phyloP scores from a whole-genome alignment of 2,797 vertebrate species.

The Rhincodon typus region DNA sequence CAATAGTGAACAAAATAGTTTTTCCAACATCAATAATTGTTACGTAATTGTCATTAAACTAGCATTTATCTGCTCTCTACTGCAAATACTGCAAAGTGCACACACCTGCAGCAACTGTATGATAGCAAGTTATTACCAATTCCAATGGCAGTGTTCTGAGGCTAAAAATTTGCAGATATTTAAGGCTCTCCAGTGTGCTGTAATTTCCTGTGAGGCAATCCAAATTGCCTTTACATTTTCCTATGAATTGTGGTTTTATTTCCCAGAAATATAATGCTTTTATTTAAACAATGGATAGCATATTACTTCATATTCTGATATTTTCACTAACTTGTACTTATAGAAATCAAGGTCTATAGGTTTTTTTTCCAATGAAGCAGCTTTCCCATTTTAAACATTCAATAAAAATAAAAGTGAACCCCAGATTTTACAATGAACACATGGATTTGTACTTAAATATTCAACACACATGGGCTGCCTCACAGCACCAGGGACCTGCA shows the following conservation, averaged over 20 bases:
- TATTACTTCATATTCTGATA: neutral
- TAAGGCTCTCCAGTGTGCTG: neutral
- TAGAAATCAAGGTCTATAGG: neutral
- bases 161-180: neutral
- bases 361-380: neutral
- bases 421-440: neutral
- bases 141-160: neutral
- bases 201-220: neutral
- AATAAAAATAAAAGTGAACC: neutral
- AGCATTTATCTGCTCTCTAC: no score
- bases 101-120: neutral
- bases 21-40: no score
- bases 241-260: neutral
- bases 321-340: neutral
- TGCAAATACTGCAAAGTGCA: neutral
- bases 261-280: neutral
- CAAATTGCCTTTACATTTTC: neutral
- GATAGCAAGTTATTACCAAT: neutral
- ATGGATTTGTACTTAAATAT: neutral
- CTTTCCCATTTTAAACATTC: neutral
- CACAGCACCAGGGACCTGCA: no score
- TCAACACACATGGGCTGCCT: neutral
- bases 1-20: no score
- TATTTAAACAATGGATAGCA: neutral
- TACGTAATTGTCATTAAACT: no score